phyloP scores from a whole-genome alignment of 37 sponge, comb jelly and placozoan species.

The Halichondria panicea region DNA sequence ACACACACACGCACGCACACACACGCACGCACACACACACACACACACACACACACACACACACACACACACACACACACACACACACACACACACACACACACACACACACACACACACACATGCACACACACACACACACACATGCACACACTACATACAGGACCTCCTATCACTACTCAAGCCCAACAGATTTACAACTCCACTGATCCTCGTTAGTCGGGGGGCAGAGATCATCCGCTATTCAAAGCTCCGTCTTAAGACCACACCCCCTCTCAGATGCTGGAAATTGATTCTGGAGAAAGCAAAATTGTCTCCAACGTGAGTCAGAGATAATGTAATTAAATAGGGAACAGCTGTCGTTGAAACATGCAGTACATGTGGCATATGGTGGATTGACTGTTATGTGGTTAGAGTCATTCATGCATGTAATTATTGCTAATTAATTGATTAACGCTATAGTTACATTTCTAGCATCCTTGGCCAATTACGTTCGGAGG shows the following conservation, averaged over 20 bases:
- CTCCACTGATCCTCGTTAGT: slow-evolving; percentile 35
- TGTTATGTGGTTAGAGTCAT: not conserved
- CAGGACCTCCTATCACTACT: slow-evolving; percentile 48
- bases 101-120: not conserved
- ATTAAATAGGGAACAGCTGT: not conserved
- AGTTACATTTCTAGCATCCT: no score
- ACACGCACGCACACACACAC: not conserved
- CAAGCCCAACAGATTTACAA: not conserved
- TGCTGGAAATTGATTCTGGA: slow-evolving; percentile 42
- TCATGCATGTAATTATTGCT: not conserved
- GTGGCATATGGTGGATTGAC: not conserved
- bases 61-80: not conserved
- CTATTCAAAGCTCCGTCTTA: slow-evolving; percentile 37
- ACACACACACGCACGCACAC: not conserved
- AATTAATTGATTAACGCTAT: no score
- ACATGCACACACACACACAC: not conserved
- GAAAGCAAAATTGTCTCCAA: slow-evolving; percentile 4
- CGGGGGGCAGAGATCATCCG: slow-evolving; percentile 41
- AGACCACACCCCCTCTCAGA: slow-evolving; percentile 28
- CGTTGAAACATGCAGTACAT: no score
- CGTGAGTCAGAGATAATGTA: not conserved
- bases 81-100: not conserved
- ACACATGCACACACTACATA: not conserved
- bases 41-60: not conserved
- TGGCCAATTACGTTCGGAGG: no score